Percentiles rank a stretch among this genome's conserved stretches.
These are phyloP conservation scores for Kuschelorhynchus macadamiae DNA, from an alignment of 2,888 invertebrate species.

Conservation along the genomic window DNA sequence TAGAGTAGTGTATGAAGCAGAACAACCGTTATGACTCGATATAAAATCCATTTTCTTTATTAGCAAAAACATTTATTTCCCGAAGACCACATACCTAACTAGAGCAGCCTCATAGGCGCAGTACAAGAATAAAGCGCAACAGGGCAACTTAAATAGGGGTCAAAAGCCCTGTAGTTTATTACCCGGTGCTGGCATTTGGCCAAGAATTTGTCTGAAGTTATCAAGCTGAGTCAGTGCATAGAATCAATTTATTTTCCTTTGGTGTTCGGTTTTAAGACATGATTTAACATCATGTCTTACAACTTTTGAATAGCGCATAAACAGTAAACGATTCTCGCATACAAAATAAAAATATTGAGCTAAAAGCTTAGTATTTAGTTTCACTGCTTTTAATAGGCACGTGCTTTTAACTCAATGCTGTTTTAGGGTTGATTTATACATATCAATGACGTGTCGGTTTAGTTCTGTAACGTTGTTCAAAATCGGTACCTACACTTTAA, in stretches of 20 bases:
- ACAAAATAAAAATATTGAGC: slow-evolving; percentile 1
- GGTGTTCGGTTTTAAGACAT: slow-evolving; percentile 25
- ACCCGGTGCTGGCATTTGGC: slow-evolving; percentile 29
- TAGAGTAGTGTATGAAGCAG: no score
- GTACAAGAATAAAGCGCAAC: slow-evolving; percentile 20
- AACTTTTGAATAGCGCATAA: slow-evolving; percentile 29
- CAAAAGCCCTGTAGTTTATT: slow-evolving; percentile 42
- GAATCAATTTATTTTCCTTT: slow-evolving; percentile 40
- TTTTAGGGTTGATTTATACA: no score
- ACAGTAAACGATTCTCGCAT: slow-evolving; percentile 10
- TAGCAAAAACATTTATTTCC: no score
- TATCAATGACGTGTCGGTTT: no score
- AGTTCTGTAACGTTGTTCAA: no score
- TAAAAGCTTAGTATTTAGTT: slow-evolving; percentile 11
- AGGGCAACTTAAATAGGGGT: slow-evolving; percentile 31
- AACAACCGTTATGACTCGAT: no score
- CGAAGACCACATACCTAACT: no score
- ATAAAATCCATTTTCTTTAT: no score
- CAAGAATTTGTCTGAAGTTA: slow-evolving; percentile 39
- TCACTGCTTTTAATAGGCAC: slow-evolving; percentile 5
- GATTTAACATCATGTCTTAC: slow-evolving; percentile 29
- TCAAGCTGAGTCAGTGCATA: slow-evolving; percentile 23
- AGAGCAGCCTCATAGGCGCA: no score
- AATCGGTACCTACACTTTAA: no score
- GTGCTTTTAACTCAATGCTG: slow-evolving; percentile 10